Evolutionary conservation across 1,140 invertebrate species (phyloP).

Genomic region (Ooceraea biroi): DNA sequence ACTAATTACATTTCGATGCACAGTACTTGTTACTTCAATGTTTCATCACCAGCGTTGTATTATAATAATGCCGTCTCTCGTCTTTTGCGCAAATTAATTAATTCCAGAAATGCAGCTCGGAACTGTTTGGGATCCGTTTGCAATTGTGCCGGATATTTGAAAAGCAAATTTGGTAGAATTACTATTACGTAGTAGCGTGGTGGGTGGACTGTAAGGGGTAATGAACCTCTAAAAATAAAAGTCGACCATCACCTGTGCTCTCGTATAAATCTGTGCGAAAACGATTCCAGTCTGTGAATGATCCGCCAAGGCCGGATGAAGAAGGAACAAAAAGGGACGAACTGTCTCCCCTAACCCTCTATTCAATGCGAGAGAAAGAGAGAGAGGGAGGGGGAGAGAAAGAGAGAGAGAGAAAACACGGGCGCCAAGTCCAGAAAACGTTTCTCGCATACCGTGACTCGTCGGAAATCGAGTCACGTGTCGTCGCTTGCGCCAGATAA

Average conservation of each 20-base stretch:
- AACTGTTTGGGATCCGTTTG: too few relatives aligned
- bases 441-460: conserved; percentile 27
- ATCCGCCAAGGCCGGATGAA: conserved; percentile 65
- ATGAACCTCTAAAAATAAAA: conserved; percentile 56
- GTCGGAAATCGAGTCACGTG: conserved; percentile 53
- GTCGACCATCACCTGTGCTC: conserved; percentile 60
- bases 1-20: too few relatives aligned
- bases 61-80: not conserved
- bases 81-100: not conserved
- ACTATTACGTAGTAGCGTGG: too few relatives aligned
- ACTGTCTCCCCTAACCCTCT: not conserved
- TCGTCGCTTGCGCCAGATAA: conserved; percentile 51
- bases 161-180: too few relatives aligned
- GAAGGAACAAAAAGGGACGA: conserved; percentile 37
- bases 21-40: not conserved
- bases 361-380: not conserved
- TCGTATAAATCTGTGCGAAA: conserved; percentile 33
- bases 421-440: conserved; percentile 54
- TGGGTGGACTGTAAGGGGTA: not conserved
- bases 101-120: not conserved
- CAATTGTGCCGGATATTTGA: not conserved
- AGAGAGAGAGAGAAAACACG: conserved; percentile 52
- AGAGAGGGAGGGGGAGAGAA: conserved; percentile 38
- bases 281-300: conserved; percentile 66
- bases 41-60: not conserved